A percentile compares a stretch with the other conserved stretches of the same genome.
Evolutionary conservation across 2,797 vertebrate species (phyloP).

Genomic region (Xerus rutilus): DNA sequence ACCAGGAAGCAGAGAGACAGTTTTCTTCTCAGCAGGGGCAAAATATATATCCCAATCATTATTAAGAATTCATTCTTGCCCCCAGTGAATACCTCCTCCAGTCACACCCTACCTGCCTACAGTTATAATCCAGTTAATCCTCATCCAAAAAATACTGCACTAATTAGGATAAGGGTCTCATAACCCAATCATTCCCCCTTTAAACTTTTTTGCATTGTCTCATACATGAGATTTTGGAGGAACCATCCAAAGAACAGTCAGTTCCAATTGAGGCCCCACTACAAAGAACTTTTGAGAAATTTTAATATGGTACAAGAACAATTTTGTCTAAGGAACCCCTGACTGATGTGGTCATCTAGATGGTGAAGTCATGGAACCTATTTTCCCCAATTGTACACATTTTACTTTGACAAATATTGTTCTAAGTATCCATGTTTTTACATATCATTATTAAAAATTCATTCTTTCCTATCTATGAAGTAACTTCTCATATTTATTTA

Average conservation of each 20-base stretch:
- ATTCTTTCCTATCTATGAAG: neutral
- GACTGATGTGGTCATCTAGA: neutral
- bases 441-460: neutral
- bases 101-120: too few relatives aligned
- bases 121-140: too few relatives aligned
- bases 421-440: neutral
- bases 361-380: neutral
- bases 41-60: too few relatives aligned
- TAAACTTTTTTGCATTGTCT: too few relatives aligned
- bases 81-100: too few relatives aligned
- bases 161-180: too few relatives aligned
- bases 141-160: too few relatives aligned
- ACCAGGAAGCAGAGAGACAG: too few relatives aligned
- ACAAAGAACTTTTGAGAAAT: neutral
- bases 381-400: neutral
- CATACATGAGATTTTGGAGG: too few relatives aligned
- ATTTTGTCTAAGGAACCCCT: neutral
- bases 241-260: neutral
- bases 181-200: too few relatives aligned
- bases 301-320: neutral
- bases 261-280: neutral
- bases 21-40: too few relatives aligned
- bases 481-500: neutral
- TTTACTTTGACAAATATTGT: neutral
- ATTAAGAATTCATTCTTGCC: too few relatives aligned